Conservation (phyloP, 2,113 vertebrate genomes). For the Myiozetetes cayanensis region DNA sequence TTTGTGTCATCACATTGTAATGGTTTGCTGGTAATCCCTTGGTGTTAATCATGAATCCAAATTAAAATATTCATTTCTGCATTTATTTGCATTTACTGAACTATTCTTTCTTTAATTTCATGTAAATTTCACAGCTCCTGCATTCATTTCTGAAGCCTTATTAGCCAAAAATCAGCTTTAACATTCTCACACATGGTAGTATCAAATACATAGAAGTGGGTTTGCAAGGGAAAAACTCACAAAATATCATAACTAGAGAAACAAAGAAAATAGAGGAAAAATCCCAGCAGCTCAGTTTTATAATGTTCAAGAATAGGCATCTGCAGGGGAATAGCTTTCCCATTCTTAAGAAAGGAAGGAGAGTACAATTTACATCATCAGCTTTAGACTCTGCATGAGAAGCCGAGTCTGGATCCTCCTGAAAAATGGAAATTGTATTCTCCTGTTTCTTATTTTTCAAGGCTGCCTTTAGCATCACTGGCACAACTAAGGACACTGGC, state of each 20-base stretch:
- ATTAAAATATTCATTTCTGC: slow-evolving; percentile 77
- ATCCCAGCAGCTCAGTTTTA: neutral
- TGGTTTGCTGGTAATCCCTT: slow-evolving; percentile 68
- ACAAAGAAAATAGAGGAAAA: neutral
- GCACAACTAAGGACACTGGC: neutral
- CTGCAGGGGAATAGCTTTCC: neutral
- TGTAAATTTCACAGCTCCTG: slow-evolving; percentile 72
- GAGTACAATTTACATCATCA: neutral
- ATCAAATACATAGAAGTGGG: neutral
- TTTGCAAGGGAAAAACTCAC: neutral
- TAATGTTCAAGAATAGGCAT: neutral
- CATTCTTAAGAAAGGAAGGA: neutral
- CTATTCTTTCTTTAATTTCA: slow-evolving; percentile 75
- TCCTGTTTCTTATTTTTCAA: neutral
- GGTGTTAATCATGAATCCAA: slow-evolving; percentile 70
- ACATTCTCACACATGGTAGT: slow-evolving; percentile 10
- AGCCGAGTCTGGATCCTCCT: neutral
- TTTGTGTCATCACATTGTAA: slow-evolving; percentile 71
- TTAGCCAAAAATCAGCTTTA: slow-evolving; percentile 66
- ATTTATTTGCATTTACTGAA: slow-evolving; percentile 78
- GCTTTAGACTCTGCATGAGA: neutral
- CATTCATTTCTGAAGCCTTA: slow-evolving; percentile 59
- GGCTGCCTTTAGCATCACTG: neutral
- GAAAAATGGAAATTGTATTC: neutral
- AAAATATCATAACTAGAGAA: neutral